Percentiles rank a stretch among this genome's conserved stretches.
Conservation (phyloP, 1,140 invertebrate genomes). For the Sipha flava region DNA sequence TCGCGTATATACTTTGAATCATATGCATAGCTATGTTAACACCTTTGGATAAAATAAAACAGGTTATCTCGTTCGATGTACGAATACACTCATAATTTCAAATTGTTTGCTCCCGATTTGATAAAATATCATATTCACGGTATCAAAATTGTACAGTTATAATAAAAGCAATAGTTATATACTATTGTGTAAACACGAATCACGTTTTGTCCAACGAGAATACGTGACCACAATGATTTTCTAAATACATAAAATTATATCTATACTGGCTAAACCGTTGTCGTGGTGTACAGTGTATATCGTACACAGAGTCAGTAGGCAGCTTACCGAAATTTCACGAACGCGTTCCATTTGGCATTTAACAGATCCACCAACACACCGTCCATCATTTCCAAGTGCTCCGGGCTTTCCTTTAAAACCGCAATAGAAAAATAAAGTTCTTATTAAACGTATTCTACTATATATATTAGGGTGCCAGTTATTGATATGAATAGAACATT, state of each 20-base stretch:
- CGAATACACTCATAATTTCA: too few relatives aligned
- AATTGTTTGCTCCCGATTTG: too few relatives aligned
- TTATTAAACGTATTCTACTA: not conserved
- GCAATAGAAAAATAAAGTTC: not conserved
- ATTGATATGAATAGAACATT: too few relatives aligned
- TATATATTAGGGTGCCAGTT: too few relatives aligned
- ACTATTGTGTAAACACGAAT: not conserved
- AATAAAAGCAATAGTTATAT: not conserved
- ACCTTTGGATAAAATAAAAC: too few relatives aligned
- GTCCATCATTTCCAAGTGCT: constrained; percentile 92
- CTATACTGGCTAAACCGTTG: too few relatives aligned
- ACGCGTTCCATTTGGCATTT: constrained; percentile 96
- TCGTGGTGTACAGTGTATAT: not conserved
- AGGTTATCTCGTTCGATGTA: too few relatives aligned
- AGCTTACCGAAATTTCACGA: constrained; percentile 72
- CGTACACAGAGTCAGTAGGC: not conserved
- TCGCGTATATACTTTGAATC: too few relatives aligned
- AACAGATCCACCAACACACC: constrained; percentile 88
- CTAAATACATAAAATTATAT: too few relatives aligned
- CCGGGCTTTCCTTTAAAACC: constrained; percentile 42
- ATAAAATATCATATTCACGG: too few relatives aligned
- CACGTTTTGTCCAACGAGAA: not conserved
- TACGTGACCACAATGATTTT: not conserved
- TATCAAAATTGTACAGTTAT: not conserved
- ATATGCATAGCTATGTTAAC: too few relatives aligned